Base-by-base conservation (phyloP, 2,888 invertebrate genomes). In the Parnassius smintheus region DNA sequence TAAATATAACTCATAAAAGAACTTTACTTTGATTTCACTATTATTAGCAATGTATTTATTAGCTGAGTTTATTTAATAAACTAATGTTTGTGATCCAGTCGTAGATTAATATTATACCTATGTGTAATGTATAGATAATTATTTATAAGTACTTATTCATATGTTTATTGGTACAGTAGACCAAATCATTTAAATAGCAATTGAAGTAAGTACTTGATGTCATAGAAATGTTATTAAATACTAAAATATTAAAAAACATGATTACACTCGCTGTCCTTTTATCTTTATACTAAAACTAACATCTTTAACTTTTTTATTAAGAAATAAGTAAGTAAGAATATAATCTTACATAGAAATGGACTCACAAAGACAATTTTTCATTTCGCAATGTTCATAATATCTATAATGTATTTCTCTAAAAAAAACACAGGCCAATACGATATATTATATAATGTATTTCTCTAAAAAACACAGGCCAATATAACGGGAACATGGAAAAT, bases 221-320 rank as follows among this genome's bases (percentile, higher is more conserved):
- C 49, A 62, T 62, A 62, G 62, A 49, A 52, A 57, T 42, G 7
- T 51, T 35, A 52, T 57, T 48, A 45, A 42, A 62, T 48, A 56
- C 54, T n/a, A 61, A 8, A 42, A 46, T 50, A 11, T 9, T 51
- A 42, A 35, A 57, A 46, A 62, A 55, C 54, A 58, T 50, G 13
- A 58, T 61, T 10, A 59, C 13, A 51, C 57, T 62, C 49, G 54
- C 62, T 62, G 58, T 62, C 62, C 58, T 62, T 62, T 61, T 45
- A 49, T 52, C 54, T 58, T 59, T 58, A 45, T 41, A 44, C 42
- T 53, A 50, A 62, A 55, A 55, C 57, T 57, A 46, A 44, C 35
- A 25, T 35, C 22, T 46, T 51, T 35, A 52, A 35, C 46, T 61
- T 61, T 12, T 49, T 52, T 50, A 58, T 25, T 50, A 55, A 49